Evolutionary conservation across 2,888 invertebrate genomes (phyloP), one percentile per base, ranked within the genome.

Genomic region (Cosmorhoe ocellata): DNA sequence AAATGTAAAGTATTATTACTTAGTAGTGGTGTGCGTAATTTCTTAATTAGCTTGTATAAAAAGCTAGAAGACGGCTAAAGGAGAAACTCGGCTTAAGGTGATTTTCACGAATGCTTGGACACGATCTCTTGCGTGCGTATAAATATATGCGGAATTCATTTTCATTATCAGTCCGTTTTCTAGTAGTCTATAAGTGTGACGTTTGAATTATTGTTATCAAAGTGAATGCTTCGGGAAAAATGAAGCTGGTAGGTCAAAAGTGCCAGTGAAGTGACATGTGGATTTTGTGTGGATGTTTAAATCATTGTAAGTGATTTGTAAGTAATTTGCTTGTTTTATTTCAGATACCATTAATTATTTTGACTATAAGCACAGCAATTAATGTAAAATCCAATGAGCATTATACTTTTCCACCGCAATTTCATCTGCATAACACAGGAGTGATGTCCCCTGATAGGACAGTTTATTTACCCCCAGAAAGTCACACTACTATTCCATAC

Each of bases 101-200:
- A 27, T 80, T 82, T 83, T 87, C 88, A 89, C 89, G 84, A 87
- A 84, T 89, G 86, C 86, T 77, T 88, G 84, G 74, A 71, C 79
- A 82, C 79, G 63, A 65, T 51, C 52, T 70, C 69, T 83, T 66
- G 87, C 89, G 84, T 89, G 88, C 76, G 67, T 90, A 90, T 90
- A 90, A 89, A 89, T 89, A 75, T 84, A 89, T 85, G 84, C 84
- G 88, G 88, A 84, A 89, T 90, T 89, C 86, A 83, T 76, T 90
- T 89, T 90, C 89, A 89, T 86, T 89, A 84, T 77, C 80, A 90
- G 87, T 90, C 66, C 73, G 75, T 81, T 82, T 83, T 84, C 77
- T 71, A 78, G 71, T 71, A 72, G 78, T 82, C 81, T 58, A 67
- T 72, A 68, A 76, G 78, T 76, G 86, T 87, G 82, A 84, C 86